phyloP scores from a whole-genome alignment of 2,113 vertebrate species.

The Urocolius indicus region DNA sequence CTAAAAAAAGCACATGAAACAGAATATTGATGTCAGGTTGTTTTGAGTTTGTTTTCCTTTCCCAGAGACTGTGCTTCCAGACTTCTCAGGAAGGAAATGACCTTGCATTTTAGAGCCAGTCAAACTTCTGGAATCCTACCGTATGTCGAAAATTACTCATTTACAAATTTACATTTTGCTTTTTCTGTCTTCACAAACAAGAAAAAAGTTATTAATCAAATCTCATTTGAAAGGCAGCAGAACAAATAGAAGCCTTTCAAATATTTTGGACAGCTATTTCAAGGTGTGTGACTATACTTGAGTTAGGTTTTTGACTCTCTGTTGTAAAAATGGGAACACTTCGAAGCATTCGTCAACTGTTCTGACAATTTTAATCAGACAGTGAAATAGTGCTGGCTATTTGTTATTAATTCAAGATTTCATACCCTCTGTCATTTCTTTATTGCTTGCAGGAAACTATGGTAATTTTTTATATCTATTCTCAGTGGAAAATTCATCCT shows the following conservation, averaged over 20 bases:
- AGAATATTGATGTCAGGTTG: background rate
- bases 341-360: background rate
- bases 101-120: background rate
- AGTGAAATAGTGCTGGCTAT: background rate
- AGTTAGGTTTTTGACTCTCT: background rate
- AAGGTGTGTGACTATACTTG: background rate
- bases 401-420: background rate
- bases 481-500: background rate
- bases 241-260: background rate
- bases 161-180: background rate
- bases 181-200: background rate
- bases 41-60: fast-evolving
- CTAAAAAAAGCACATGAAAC: background rate
- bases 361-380: background rate
- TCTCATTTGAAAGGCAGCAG: background rate
- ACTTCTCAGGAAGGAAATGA: background rate
- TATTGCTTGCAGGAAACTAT: background rate
- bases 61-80: background rate
- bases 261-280: background rate
- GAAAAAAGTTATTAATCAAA: background rate
- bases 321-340: background rate
- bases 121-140: background rate
- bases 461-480: background rate
- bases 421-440: background rate
- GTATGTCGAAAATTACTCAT: background rate